Evolutionary conservation across 2,888 invertebrate genomes (phyloP).

Genomic region (Teleiodes luculella): DNA sequence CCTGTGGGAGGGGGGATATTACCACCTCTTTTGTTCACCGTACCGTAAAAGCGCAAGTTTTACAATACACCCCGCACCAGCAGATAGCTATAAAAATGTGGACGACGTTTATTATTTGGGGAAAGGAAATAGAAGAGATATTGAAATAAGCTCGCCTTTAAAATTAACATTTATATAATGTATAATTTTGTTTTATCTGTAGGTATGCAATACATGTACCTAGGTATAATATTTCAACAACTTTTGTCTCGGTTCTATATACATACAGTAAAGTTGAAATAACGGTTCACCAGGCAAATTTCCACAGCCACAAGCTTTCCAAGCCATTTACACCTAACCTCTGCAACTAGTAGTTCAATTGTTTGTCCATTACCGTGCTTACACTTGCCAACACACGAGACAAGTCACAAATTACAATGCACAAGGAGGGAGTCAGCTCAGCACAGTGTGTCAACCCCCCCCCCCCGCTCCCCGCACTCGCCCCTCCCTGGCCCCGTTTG

Average conservation of each 20-base stretch:
- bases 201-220: too few species aligned
- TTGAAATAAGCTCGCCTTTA: too few species aligned
- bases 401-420: conserved; percentile 19
- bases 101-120: conserved; percentile 16
- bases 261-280: too few species aligned
- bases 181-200: too few species aligned
- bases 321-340: neutral
- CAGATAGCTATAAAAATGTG: conserved; percentile 36
- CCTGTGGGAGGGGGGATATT: conserved; percentile 50
- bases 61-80: conserved; percentile 41
- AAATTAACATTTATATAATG: too few species aligned
- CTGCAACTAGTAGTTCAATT: neutral
- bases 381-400: conserved; percentile 3
- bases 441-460: conserved; percentile 38
- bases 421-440: conserved; percentile 35
- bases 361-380: conserved; percentile 15
- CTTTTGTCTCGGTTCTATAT: too few species aligned
- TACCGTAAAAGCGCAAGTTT: conserved; percentile 62
- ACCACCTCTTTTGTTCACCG: conserved; percentile 59
- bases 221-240: too few species aligned
- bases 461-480: conserved; percentile 14
- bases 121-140: too few species aligned
- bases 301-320: neutral
- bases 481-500: conserved; percentile 20
- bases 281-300: neutral